Evolutionary conservation across 2,797 vertebrate genomes (phyloP), one percentile per base, ranked within the genome.

Genomic region (Fundulus diaphanus): DNA sequence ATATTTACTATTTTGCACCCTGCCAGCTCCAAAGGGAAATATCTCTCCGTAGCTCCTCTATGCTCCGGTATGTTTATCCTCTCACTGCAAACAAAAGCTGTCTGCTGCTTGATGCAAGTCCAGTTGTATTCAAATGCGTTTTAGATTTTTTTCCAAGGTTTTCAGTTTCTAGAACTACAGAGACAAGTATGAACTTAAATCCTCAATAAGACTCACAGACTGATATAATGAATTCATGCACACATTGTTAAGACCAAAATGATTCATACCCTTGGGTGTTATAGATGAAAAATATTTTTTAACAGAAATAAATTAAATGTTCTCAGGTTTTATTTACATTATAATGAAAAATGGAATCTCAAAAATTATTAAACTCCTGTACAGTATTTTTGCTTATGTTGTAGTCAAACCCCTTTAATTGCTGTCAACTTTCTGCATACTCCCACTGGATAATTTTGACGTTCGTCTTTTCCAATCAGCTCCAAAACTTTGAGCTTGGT

Each of bases 31-130:
- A 33, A 4, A 31, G 40, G 1, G 12, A 37, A 67, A 74, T 59
- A 68, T 44, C 24, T 77, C 48, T 67, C 51, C 1, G 51, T 22
- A 70, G 59, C 51, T 11, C 44, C 52, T 51, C 15, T 72, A 56
- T 20, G 31, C 44, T 33, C 12, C 51, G 20, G 33, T 27, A 12
- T 56, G 29, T 74, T 79, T 66, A 70, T 54, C 72, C 20, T 57
- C 46, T 24, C 46, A 24, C n/a, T 68, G 52, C n/a, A 46, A 51
- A 46, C 59, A 33, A 29, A 29, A n/a, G 40, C 7, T 35, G 13
- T 51, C 56, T 52, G 46, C 66, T 46, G 54, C 56, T 69, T 42
- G 9, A 69, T 52, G 35, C n/a, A 61, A 22, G 66, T 44, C 66
- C 35, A 33, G 24, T 56, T 20, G 24, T 72, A 42, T 35, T 44